A percentile compares a stretch with the other conserved stretches of the same genome.
phyloP scores from a whole-genome alignment of 1,140 invertebrate species.

The Bombus balteatus region DNA sequence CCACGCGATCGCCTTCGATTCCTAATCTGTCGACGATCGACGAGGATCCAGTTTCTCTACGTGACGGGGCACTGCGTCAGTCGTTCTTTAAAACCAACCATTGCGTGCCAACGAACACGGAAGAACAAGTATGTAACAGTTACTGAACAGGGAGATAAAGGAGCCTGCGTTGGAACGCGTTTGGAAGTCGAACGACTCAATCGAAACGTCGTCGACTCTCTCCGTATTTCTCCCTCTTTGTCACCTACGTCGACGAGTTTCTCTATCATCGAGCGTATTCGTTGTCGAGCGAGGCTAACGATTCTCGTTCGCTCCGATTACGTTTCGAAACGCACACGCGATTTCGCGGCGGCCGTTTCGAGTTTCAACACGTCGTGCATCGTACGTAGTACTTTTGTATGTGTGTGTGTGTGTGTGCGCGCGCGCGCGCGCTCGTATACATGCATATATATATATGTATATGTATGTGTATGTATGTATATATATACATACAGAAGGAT shows the following conservation, averaged over 20 bases:
- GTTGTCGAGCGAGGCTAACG: neutral
- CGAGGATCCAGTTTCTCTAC: constrained; percentile 9
- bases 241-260: neutral
- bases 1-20: neutral
- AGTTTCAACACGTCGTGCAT: constrained; percentile 36
- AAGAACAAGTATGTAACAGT: neutral
- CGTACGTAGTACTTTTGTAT: neutral
- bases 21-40: neutral
- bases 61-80: neutral
- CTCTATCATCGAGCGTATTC: neutral
- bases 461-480: neutral
- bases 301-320: constrained; percentile 7
- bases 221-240: neutral
- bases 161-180: neutral
- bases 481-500: neutral
- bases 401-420: accelerated
- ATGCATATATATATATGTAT: accelerated
- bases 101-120: neutral
- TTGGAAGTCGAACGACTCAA: neutral
- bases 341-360: constrained; percentile 25
- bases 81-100: neutral
- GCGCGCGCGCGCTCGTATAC: accelerated
- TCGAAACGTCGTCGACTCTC: no score
- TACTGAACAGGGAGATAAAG: constrained; percentile 2
- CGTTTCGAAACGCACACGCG: constrained; percentile 28